Conservation (phyloP, 2,113 vertebrate genomes). For the Amphiprion percula region DNA sequence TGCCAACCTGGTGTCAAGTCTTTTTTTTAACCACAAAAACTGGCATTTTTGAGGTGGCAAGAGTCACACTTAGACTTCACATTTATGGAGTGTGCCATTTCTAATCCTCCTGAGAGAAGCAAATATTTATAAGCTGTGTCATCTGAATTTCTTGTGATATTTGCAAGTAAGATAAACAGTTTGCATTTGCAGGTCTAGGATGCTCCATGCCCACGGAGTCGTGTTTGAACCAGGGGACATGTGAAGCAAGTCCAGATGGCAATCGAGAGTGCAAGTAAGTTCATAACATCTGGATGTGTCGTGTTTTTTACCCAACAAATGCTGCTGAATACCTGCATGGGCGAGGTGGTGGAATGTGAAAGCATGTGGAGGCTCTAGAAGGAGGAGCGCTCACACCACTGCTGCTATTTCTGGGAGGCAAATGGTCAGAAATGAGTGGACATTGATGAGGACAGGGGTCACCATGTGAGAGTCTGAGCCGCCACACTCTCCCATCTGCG, state of each 20-base stretch:
- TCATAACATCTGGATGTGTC: background rate
- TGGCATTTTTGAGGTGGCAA: constrained; percentile 67
- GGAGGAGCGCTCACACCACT: constrained; percentile 55
- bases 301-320: background rate
- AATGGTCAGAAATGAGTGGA: constrained; percentile 67
- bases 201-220: constrained; percentile 85
- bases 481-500: constrained; percentile 67
- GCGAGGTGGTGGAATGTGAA: constrained; percentile 19
- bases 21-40: constrained; percentile 39
- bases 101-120: background rate
- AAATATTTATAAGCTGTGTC: background rate
- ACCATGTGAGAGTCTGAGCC: constrained; percentile 59
- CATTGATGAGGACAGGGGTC: constrained; percentile 79
- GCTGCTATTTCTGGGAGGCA: constrained; percentile 76
- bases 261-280: constrained; percentile 93
- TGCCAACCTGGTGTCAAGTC: constrained; percentile 56
- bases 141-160: background rate
- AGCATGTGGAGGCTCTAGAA: constrained; percentile 31
- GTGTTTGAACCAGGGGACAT: constrained; percentile 93
- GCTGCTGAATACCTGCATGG: background rate
- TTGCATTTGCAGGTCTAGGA: constrained; percentile 80
- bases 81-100: constrained; percentile 33
- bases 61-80: constrained; percentile 68
- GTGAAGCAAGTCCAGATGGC: constrained; percentile 87
- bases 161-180: constrained; percentile 39